A percentile compares a stretch with the other conserved stretches of the same genome.
Evolutionary conservation across 2,797 vertebrate species (phyloP).

Genomic region (Syngnathus acus): DNA sequence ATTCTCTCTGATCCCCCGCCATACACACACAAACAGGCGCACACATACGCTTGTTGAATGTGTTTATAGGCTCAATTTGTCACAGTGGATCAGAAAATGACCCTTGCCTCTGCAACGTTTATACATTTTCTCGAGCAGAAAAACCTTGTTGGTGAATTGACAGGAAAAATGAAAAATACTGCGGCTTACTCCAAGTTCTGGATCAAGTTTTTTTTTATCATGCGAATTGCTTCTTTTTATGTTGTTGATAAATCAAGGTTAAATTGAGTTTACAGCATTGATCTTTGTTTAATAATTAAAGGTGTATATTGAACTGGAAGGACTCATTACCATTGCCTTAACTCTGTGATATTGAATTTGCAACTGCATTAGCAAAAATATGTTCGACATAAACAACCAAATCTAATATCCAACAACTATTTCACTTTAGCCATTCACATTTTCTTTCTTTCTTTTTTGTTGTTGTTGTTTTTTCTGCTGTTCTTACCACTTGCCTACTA

Average conservation of each 20-base stretch:
- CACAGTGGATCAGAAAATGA: constrained; percentile 10
- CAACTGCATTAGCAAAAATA: background rate
- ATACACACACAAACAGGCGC: constrained; percentile 11
- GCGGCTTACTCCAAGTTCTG: background rate
- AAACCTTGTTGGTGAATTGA: constrained; percentile 5
- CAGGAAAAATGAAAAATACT: background rate
- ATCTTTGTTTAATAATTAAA: background rate
- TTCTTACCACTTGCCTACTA: background rate
- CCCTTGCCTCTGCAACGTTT: constrained; percentile 7
- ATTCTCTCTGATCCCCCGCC: background rate
- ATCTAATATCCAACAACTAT: background rate
- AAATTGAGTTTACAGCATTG: background rate
- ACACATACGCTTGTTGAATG: constrained; percentile 13
- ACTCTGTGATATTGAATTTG: background rate
- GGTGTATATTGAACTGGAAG: background rate
- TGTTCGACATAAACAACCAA: background rate
- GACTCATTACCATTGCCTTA: background rate
- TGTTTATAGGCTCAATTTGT: constrained; percentile 33
- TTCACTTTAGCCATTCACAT: no score
- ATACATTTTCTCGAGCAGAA: constrained; percentile 10
- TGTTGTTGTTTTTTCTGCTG: background rate
- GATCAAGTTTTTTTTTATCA: background rate
- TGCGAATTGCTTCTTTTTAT: background rate
- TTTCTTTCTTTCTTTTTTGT: background rate
- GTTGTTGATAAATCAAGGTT: background rate